Base-by-base conservation (phyloP, 92 coral and sea anemone genomes). In the Galaxea fascicularis region DNA sequence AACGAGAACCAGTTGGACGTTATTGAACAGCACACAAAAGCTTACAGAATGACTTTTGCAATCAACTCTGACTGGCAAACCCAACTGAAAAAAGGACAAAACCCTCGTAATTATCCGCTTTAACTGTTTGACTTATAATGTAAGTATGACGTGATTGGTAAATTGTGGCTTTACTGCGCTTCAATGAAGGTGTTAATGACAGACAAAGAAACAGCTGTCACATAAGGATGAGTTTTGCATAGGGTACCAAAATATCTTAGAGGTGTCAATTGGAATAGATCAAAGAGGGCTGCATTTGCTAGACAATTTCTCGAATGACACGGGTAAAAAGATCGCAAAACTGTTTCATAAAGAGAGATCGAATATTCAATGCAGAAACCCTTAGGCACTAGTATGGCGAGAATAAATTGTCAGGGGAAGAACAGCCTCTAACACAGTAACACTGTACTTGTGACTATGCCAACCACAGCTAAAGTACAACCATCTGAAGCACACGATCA, bases 101-200 rank as follows among this genome's bases (percentile, higher is more conserved):
- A 27, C 14, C 27, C 27, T 22, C 27, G 31, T 22, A 77, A 77
- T 22, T 21, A 62, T 25, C 8, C 21, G 51, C 69, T 76, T 76
- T 11, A 15, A 76, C 25, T 21, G 46, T 57, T 76, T 22, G 30
- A 39, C 41, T 25, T 41, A 60, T 8, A 41, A 60, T 25, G 82
- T 63, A 41, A 35, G 22, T 41, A 22, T 62, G 56, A 45, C 60
- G 71, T 62, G 39, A 60, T 58, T 14, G 1, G 44, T 26, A 64
- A 77, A 78, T 66, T 20, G 29, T 28, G 53, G 52, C 65, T 49
- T 46, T 64, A 22, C 53, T 62, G 47, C 26, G 20, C 46, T 17
- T 46, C 22, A 49, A 66, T 29, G 28, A 30, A 18, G 17, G 84
- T 66, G 84, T 51, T 79, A 66, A 79, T 29, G 75, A 46, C 22